Conservation (phyloP, 53 echinoderm and acorn worm genomes). For the Actinopyga echinites region DNA sequence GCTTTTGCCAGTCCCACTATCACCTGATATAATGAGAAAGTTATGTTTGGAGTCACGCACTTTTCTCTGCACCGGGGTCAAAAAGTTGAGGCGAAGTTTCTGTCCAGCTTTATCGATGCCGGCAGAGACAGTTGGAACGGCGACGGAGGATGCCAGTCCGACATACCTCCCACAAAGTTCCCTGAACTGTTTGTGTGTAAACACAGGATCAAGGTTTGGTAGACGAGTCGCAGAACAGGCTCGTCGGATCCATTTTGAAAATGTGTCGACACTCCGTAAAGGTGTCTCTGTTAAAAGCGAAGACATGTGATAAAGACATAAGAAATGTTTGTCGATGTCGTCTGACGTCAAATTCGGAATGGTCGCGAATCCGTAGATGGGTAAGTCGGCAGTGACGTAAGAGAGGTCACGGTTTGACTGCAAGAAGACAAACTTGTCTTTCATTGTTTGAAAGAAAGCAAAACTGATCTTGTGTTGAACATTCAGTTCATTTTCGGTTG, state of each 20-base stretch:
- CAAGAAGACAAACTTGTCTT: conserved; percentile 35
- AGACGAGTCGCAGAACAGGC: no score
- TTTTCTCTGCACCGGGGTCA: conserved; percentile 7
- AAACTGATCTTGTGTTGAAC: not conserved
- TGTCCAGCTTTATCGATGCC: conserved; percentile 22
- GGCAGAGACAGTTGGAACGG: not conserved
- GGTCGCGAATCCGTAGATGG: conserved; percentile 20
- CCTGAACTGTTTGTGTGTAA: conserved; percentile 13
- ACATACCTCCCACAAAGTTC: conserved; percentile 44
- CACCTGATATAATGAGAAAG: conserved; percentile 22
- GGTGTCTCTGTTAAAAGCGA: not conserved
- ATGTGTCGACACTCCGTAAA: not conserved
- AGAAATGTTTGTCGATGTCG: not conserved
- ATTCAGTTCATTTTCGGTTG: not conserved
- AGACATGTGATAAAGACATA: not conserved
- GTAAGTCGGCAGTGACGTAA: not conserved
- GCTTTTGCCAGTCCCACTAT: conserved; percentile 32
- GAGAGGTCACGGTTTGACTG: conserved; percentile 34
- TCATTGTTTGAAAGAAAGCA: conserved; percentile 11
- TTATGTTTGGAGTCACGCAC: not conserved
- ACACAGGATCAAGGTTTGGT: not conserved
- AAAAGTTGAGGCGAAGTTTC: conserved; percentile 12
- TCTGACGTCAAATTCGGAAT: not conserved
- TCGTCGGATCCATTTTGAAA: not conserved
- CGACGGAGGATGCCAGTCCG: conserved; percentile 38